phyloP scores from a whole-genome alignment of 2,888 invertebrate genomes.

The Dichetophora obliterata region DNA sequence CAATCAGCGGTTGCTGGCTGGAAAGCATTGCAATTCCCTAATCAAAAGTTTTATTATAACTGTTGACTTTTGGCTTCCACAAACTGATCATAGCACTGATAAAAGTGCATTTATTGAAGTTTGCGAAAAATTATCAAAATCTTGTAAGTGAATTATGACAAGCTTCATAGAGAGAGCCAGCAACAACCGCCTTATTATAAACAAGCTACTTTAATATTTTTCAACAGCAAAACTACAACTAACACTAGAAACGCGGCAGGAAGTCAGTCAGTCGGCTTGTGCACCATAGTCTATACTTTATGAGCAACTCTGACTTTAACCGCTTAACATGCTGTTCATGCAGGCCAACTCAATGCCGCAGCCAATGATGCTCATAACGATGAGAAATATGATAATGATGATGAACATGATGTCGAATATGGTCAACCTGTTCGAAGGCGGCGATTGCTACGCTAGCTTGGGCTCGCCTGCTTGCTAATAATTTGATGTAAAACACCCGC shows the following conservation, averaged over 20 bases:
- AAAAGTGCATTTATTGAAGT: background rate
- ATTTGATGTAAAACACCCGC: slow-evolving; percentile 64
- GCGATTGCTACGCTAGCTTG: background rate
- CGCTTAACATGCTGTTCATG: slow-evolving; percentile 23
- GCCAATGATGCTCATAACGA: background rate
- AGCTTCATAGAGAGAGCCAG: background rate
- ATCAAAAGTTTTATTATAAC: slow-evolving; percentile 18
- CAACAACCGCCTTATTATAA: slow-evolving; percentile 53
- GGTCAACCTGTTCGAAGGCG: slow-evolving; percentile 19
- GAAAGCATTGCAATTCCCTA: too few species aligned
- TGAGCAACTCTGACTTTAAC: slow-evolving; percentile 5
- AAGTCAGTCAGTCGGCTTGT: background rate
- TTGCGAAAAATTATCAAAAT: background rate
- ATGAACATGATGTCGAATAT: background rate
- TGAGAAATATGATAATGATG: slow-evolving; percentile 6
- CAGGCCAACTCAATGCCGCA: background rate
- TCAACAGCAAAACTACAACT: slow-evolving; percentile 8
- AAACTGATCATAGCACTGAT: slow-evolving; percentile 16
- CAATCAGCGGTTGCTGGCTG: too few species aligned
- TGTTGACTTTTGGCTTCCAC: background rate
- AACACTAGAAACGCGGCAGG: slow-evolving; percentile 31
- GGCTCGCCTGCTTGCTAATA: slow-evolving; percentile 54
- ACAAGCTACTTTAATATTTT: slow-evolving; percentile 58
- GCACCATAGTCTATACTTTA: background rate
- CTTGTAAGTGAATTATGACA: background rate